Evolutionary conservation across 1,140 invertebrate genomes (phyloP).

Genomic region (Homalodisca vitripennis): DNA sequence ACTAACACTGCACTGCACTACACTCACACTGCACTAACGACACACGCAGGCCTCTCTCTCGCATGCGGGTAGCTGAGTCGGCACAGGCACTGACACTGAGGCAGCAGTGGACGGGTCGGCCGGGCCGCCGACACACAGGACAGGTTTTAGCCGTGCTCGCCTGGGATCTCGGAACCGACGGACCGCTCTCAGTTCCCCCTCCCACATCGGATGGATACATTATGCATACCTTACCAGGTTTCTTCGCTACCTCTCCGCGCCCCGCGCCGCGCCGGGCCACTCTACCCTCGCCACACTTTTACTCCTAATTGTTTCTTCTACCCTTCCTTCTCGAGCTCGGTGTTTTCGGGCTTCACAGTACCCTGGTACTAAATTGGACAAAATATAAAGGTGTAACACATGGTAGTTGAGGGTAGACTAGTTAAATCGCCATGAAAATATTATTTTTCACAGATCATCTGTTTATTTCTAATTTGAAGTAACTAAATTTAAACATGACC

Average conservation of each 20-base stretch:
- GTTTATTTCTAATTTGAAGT: too few species aligned
- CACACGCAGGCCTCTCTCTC: slow-evolving; percentile 10
- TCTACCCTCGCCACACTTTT: not conserved
- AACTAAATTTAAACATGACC: too few species aligned
- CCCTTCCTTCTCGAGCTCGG: too few species aligned
- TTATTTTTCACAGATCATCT: too few species aligned
- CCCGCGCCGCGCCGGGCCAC: too few species aligned
- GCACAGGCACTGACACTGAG: not conserved
- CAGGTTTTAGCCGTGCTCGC: not conserved
- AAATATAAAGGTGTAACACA: too few species aligned
- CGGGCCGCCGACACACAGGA: not conserved
- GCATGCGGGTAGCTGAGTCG: not conserved
- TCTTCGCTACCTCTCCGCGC: not conserved
- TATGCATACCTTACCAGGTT: slow-evolving; percentile 23
- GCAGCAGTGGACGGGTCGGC: not conserved
- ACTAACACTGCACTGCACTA: slow-evolving; percentile 27
- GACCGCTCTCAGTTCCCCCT: slow-evolving; percentile 13
- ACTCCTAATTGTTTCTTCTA: too few species aligned
- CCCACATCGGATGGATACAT: slow-evolving; percentile 11
- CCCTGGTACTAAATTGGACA: too few species aligned
- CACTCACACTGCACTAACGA: slow-evolving; percentile 24
- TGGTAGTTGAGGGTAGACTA: too few species aligned
- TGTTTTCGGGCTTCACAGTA: too few species aligned
- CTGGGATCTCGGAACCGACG: slow-evolving; percentile 12
- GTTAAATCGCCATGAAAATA: too few species aligned